Percentiles rank a stretch among this genome's conserved stretches.
Evolutionary conservation across 53 echinoderm and acorn worm species (phyloP).

Genomic region (Glandiceps talaboti): DNA sequence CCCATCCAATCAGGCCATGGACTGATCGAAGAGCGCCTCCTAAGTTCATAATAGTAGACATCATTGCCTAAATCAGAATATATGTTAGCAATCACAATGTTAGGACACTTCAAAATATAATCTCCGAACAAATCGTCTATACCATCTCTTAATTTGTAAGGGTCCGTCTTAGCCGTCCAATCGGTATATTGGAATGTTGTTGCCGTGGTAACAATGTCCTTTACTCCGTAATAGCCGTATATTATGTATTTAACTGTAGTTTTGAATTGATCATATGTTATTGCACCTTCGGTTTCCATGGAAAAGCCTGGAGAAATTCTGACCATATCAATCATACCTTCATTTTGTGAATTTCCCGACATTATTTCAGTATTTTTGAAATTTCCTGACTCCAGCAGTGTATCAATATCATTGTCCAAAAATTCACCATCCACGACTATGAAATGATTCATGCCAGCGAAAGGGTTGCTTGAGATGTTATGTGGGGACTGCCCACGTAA

Average conservation of each 20-base stretch:
- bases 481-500: conserved; percentile 3
- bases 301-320: conserved; percentile 42
- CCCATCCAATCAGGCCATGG: conserved; percentile 99
- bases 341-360: conserved; percentile 62
- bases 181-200: conserved; percentile 92
- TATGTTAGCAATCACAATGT: conserved; percentile 48
- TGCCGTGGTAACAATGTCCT: conserved; percentile 62
- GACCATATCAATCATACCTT: conserved; percentile 80
- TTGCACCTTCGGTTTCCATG: conserved; percentile 64
- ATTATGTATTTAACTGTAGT: conserved; percentile 36
- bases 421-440: conserved; percentile 60
- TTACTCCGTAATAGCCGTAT: conserved; percentile 31
- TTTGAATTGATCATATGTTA: conserved; percentile 47
- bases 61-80: conserved; percentile 36
- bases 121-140: conserved; percentile 54
- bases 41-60: conserved; percentile 61
- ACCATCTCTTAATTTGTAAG: conserved; percentile 47
- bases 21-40: conserved; percentile 38
- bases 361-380: conserved; percentile 56
- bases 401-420: conserved; percentile 46
- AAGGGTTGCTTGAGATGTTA: conserved; percentile 30
- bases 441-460: conserved; percentile 16
- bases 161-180: conserved; percentile 57
- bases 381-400: conserved; percentile 27
- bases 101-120: conserved; percentile 61